phyloP scores from a whole-genome alignment of 2,113 vertebrate genomes.

The Podocnemis expansa region DNA sequence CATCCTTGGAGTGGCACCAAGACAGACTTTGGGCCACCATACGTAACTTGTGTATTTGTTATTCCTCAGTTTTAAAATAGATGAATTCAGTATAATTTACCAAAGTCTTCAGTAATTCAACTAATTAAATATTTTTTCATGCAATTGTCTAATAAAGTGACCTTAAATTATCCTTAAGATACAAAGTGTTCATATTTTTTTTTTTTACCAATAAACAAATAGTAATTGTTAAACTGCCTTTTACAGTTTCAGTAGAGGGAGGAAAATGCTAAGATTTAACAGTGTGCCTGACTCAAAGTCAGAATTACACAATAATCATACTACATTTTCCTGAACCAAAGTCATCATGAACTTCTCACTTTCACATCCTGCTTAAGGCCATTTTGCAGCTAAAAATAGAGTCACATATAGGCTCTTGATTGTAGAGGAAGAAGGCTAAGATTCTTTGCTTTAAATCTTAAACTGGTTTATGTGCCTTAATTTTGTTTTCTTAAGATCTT shows the following conservation, averaged over 20 bases:
- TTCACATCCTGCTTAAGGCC: neutral
- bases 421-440: neutral
- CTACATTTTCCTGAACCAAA: neutral
- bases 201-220: neutral
- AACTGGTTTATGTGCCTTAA: neutral
- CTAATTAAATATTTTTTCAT: neutral
- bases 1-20: too few species aligned
- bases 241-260: neutral
- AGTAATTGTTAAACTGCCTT: neutral
- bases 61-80: neutral
- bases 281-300: neutral
- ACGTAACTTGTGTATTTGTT: fast-evolving
- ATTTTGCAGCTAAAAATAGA: neutral
- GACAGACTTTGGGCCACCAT: fast-evolving
- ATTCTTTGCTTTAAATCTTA: neutral
- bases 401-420: neutral
- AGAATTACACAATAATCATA: neutral
- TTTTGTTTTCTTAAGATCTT: neutral
- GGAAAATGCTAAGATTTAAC: neutral
- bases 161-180: neutral
- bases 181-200: neutral
- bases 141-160: neutral
- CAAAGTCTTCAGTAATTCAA: neutral
- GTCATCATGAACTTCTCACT: neutral
- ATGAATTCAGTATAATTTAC: neutral